A percentile compares a stretch with the other conserved stretches of the same genome.
These are phyloP conservation scores for Tragelaphus imberbis DNA, from an alignment of 2,113 vertebrate species.

Conservation along the genomic window DNA sequence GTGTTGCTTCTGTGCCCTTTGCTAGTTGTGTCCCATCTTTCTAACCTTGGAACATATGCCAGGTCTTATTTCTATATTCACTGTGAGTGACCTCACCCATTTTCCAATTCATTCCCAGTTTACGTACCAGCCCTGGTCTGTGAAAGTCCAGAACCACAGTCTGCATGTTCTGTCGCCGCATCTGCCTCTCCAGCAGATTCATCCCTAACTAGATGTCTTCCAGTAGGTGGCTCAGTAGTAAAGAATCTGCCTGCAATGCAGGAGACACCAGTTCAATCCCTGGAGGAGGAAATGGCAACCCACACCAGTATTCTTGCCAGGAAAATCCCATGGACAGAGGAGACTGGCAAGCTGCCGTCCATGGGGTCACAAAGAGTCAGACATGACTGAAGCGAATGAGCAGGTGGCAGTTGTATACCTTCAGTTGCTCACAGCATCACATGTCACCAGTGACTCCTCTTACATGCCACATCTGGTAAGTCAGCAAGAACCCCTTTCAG, in stretches of 20 bases:
- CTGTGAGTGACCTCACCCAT: not conserved
- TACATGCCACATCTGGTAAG: not conserved
- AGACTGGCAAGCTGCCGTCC: not conserved
- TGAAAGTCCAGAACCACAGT: not conserved
- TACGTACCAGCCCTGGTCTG: not conserved
- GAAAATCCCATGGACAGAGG: not conserved
- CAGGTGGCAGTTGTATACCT: not conserved
- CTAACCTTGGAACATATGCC: not conserved
- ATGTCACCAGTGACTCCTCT: not conserved
- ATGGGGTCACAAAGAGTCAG: not conserved
- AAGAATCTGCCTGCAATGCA: not conserved
- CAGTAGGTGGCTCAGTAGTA: not conserved
- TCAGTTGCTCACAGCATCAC: not conserved
- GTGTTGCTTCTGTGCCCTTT: not conserved
- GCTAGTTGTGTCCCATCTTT: not conserved
- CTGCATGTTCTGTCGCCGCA: not conserved
- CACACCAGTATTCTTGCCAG: not conserved
- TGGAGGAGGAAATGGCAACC: not conserved
- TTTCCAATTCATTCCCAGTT: not conserved
- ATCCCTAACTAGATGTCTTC: not conserved
- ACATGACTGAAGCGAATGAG: not conserved
- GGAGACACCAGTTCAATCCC: not conserved
- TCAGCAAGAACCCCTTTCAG: not conserved
- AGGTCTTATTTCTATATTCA: not conserved
- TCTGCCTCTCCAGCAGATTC: not conserved